Evolutionary conservation across 2,113 vertebrate species (phyloP), one percentile per base, ranked within the genome.

Genomic region (Rhea pennata): DNA sequence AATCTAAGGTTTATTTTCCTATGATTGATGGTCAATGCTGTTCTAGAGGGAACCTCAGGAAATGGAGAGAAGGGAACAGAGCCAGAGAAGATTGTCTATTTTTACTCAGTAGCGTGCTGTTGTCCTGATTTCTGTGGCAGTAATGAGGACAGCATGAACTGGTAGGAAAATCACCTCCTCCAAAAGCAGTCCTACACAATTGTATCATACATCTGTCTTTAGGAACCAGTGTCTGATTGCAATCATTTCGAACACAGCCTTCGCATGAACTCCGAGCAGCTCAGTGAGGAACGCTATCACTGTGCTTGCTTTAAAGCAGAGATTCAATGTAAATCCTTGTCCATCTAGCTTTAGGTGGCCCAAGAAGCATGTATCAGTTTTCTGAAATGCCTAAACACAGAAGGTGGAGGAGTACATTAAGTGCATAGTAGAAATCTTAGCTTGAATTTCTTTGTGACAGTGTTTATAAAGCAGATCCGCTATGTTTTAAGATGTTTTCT

Each of bases 71-170:
- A 96, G 27, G 78, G 94, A 88, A 94, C 78, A 88, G 66, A 96
- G 92, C 53, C 77, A 90, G 95, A 85, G 93, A 96, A 96, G 95
- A 92, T 81, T 81, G 67, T 97, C 98, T 98, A 98, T 98, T 98
- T 98, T 98, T 98, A 97, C 90, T 95, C 95, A 84, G 95, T 93
- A 78, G 93, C 71, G 42, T 93, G 91, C 95, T 97, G 94, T 95
- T 98, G 97, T 97, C 98, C 98, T 98, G 97, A 97, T 98, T 98
- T 98, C 97, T 95, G 84, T 90, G 74, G 15, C 14, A 12, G 94
- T 98, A 98, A 98, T 97, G 97, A 98, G 98, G 98, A 96, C 98
- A 98, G 97, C 84, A 84, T 1, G 83, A 96, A 94, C 77, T 88
- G 90, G 87, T 91, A 92, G 79, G 84, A 95, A 94, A 95, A 95